Evolutionary conservation across 1,140 invertebrate species (phyloP).

Genomic region (Euborellia annulipes): DNA sequence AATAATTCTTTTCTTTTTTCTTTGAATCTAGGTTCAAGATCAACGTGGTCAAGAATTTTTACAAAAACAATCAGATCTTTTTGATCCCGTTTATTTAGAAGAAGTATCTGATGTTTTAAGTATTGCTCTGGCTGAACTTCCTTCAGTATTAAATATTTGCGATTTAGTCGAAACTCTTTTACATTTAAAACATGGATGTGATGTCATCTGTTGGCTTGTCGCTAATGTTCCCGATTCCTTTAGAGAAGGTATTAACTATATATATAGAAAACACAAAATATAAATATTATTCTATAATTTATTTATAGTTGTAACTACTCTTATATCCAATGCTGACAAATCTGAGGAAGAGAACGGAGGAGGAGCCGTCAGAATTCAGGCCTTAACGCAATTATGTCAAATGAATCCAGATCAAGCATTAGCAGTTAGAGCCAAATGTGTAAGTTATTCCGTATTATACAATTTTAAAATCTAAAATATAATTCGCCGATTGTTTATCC

Average conservation of each 20-base stretch:
- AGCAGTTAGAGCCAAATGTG: constrained; percentile 64
- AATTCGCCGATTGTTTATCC: too few relatives aligned
- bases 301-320: constrained; percentile 56
- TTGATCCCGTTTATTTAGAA: constrained; percentile 87
- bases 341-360: constrained; percentile 62
- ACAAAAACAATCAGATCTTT: constrained; percentile 74
- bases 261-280: neutral
- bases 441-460: too few relatives aligned
- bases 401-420: constrained; percentile 81
- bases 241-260: constrained; percentile 70
- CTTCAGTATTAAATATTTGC: constrained; percentile 66
- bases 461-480: neutral
- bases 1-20: constrained; percentile 10
- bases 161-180: constrained; percentile 74
- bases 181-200: constrained; percentile 76
- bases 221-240: constrained; percentile 89
- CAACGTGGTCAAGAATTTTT: constrained; percentile 43
- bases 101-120: constrained; percentile 91
- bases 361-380: constrained; percentile 50
- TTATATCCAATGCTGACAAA: constrained; percentile 77
- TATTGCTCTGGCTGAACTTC: constrained; percentile 82
- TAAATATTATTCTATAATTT: constrained; percentile 9
- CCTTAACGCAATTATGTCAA: constrained; percentile 65
- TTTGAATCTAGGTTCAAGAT: constrained; percentile 29
- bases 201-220: constrained; percentile 75